These are phyloP conservation scores for Amphiprion ocellaris DNA, from an alignment of 2,113 vertebrate genomes.

Conservation along the genomic window DNA sequence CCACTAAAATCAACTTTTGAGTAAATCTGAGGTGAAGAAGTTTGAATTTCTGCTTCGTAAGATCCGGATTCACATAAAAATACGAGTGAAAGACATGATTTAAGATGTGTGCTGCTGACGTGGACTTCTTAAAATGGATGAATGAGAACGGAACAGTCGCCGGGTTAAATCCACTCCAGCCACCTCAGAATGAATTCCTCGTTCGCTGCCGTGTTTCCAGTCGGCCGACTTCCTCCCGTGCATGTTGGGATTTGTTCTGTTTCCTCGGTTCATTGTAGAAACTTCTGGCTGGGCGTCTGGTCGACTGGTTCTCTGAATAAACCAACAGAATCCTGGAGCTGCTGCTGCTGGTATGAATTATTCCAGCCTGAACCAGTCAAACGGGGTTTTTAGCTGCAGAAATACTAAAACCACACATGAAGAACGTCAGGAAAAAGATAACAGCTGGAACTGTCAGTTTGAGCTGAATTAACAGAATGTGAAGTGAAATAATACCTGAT, in stretches of 20 bases:
- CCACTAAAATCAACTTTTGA: neutral
- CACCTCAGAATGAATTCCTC: neutral
- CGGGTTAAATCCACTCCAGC: neutral
- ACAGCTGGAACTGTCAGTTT: too few relatives aligned
- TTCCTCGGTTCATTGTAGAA: conserved; percentile 28
- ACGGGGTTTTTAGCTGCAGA: neutral
- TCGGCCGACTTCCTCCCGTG: neutral
- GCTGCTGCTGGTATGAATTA: neutral
- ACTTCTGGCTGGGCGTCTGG: neutral
- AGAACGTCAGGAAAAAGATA: too few relatives aligned
- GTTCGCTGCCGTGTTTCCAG: neutral
- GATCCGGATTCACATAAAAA: neutral
- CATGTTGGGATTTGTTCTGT: conserved; percentile 53
- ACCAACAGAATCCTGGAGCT: neutral
- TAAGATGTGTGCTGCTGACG: too few relatives aligned
- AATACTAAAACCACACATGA: neutral
- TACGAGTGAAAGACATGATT: too few relatives aligned
- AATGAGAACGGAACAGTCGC: neutral
- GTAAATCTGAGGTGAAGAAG: too few relatives aligned
- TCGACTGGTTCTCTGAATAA: conserved; percentile 31
- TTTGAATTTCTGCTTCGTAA: too few relatives aligned
- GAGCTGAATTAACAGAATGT: too few relatives aligned
- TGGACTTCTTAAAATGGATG: neutral
- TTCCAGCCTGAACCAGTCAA: neutral
- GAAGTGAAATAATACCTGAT: too few relatives aligned